A percentile compares a stretch with the other conserved stretches of the same genome.
phyloP scores from a whole-genome alignment of 2,888 invertebrate species.

The Zygaena filipendulae region DNA sequence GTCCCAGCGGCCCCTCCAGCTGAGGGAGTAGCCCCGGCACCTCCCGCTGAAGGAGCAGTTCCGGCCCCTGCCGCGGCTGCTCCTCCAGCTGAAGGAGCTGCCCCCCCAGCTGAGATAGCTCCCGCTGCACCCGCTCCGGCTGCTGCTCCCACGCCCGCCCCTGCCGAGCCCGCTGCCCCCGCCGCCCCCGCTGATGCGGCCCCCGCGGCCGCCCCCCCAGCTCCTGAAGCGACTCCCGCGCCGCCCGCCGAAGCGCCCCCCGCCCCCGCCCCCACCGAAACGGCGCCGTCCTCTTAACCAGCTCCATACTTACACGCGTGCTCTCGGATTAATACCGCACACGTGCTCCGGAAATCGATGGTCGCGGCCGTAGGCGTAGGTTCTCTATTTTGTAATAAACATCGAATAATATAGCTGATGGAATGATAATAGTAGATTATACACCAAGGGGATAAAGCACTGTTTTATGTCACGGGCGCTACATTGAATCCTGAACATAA shows the following conservation, averaged over 20 bases:
- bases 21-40: constrained; percentile 30
- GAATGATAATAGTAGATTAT: too few relatives aligned
- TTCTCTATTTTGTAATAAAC: constrained; percentile 42
- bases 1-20: constrained; percentile 25
- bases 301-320: constrained; percentile 11
- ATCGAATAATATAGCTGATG: constrained; percentile 53
- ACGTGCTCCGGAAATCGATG: constrained; percentile 12
- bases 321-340: constrained; percentile 18
- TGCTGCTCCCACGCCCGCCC: constrained; percentile 16
- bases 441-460: too few relatives aligned
- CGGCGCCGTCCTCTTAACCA: constrained; percentile 17
- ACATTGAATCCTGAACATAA: too few relatives aligned
- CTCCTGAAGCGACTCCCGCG: constrained; percentile 18
- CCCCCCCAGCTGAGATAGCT: not conserved
- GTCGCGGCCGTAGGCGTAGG: constrained; percentile 16
- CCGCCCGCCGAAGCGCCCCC: constrained; percentile 21
- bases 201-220: constrained; percentile 18
- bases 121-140: constrained; percentile 14
- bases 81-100: constrained; percentile 13
- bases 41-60: constrained; percentile 20
- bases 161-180: constrained; percentile 16
- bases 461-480: too few relatives aligned
- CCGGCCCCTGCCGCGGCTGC: constrained; percentile 22
- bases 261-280: constrained; percentile 17
- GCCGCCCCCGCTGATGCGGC: constrained; percentile 18